phyloP scores from a whole-genome alignment of 2,113 vertebrate genomes.

The Neotragus moschatus region DNA sequence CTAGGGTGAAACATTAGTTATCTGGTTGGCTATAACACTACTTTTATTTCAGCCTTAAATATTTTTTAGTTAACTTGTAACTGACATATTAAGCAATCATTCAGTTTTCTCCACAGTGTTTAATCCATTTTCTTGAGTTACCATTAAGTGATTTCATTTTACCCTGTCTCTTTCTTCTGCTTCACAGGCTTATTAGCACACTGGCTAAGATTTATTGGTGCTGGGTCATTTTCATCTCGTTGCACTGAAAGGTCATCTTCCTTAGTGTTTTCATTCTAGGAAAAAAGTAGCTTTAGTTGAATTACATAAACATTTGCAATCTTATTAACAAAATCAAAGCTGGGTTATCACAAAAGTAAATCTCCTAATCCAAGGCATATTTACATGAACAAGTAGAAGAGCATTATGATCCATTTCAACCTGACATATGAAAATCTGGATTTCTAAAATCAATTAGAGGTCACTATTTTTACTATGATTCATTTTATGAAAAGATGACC shows the following conservation, averaged over 20 bases:
- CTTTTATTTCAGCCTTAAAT: conserved; percentile 14
- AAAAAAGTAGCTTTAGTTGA: not conserved
- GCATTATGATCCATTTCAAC: not conserved
- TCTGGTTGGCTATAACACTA: not conserved
- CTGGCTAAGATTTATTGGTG: conserved; percentile 7
- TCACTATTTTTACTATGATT: not conserved
- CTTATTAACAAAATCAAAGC: conserved; percentile 4
- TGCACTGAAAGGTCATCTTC: conserved; percentile 1
- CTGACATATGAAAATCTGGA: not conserved
- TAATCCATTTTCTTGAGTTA: not conserved
- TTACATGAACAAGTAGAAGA: not conserved
- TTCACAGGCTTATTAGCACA: not conserved
- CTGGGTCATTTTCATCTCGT: not conserved
- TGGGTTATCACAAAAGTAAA: not conserved
- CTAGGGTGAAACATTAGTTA: not conserved
- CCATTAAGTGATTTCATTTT: conserved; percentile 18
- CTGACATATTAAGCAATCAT: not conserved
- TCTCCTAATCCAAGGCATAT: not conserved
- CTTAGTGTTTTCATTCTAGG: conserved; percentile 59
- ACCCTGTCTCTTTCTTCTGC: conserved; percentile 69
- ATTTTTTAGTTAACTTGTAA: not conserved
- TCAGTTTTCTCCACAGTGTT: not conserved
- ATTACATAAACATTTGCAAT: not conserved
- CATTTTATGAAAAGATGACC: not conserved
- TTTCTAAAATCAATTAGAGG: not conserved